phyloP scores from a whole-genome alignment of 2,113 vertebrate genomes.

The Saguinus imperator region DNA sequence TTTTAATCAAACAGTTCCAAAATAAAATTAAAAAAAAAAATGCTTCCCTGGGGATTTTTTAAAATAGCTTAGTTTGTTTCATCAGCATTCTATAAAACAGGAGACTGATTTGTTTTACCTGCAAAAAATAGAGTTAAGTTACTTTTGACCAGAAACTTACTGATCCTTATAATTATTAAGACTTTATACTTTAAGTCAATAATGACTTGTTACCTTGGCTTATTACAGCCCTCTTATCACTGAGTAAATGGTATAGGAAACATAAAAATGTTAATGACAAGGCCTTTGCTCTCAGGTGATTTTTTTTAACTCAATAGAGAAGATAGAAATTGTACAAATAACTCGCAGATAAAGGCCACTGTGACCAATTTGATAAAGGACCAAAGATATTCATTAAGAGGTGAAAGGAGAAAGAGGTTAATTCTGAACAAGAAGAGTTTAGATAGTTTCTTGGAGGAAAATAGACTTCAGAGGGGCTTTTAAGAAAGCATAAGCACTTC shows the following conservation, averaged over 20 bases:
- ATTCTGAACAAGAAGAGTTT: background rate
- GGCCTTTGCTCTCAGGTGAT: background rate
- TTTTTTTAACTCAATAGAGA: conserved; percentile 10
- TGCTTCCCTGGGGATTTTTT: background rate
- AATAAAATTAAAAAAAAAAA: background rate
- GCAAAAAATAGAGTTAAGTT: background rate
- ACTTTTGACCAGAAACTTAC: background rate
- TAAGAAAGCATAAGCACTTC: background rate
- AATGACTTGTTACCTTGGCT: background rate
- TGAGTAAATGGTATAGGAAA: background rate
- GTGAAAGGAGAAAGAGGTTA: background rate
- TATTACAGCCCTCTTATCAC: background rate
- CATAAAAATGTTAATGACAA: background rate
- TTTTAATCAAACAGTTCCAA: conserved; percentile 9
- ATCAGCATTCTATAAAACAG: background rate
- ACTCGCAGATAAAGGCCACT: background rate
- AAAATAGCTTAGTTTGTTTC: background rate
- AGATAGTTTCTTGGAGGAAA: conserved; percentile 20
- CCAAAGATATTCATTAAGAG: background rate
- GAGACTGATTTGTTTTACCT: background rate
- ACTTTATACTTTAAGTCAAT: conserved; percentile 35
- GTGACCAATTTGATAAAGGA: background rate
- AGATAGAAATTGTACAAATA: background rate
- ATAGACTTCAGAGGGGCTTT: background rate
- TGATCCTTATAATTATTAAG: background rate